Evolutionary conservation across 2,888 invertebrate genomes (phyloP), one percentile per base, ranked within the genome.

Genomic region (Hydriomena furcata): DNA sequence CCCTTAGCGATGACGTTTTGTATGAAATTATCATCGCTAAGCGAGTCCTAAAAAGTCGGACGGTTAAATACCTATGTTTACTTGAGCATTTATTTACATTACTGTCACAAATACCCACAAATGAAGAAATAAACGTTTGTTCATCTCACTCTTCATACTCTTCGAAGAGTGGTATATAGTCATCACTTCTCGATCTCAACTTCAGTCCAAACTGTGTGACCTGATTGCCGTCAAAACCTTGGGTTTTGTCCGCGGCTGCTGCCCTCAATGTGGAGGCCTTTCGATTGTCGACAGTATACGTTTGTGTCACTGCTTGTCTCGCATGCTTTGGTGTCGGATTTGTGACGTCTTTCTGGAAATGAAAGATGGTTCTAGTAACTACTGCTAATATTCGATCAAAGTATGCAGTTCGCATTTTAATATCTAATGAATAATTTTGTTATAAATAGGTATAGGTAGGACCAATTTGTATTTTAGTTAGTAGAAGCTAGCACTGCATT

Each of bases 141-240:
- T n/a, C n/a, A 17, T 4, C 17, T 17, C 17, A 79, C 37, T 84
- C 77, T 23, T 83, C 82, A 56, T 84, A 85, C 10, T 88, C 86
- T 37, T 84, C 82, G 61, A 83, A 86, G 7, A 84, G 61, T n/a
- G 86, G 78, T 62, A 82, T 72, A 52, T 83, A 84, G 47, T 83
- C 82, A 30, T 88, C 88, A 52, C 79, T 84, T 53, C 85, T 76
- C 0, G 84, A 78, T 49, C 73, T 72, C 1, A 89, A 58, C 49
- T 89, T 89, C 1, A 88, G 63, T 3, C 87, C 89, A 28, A 86
- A 89, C 34, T 83, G 75, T 0, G 82, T 72, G 5, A 82, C 77
- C 54, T 79, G 77, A 41, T 82, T 84, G 0, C 63, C 58, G 38
- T 84, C 80, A 7, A 69, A 68, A 0, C 76, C 76, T 24, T 79